These are phyloP conservation scores for Andrena fulva DNA, from an alignment of 2,888 invertebrate species.

Conservation along the genomic window DNA sequence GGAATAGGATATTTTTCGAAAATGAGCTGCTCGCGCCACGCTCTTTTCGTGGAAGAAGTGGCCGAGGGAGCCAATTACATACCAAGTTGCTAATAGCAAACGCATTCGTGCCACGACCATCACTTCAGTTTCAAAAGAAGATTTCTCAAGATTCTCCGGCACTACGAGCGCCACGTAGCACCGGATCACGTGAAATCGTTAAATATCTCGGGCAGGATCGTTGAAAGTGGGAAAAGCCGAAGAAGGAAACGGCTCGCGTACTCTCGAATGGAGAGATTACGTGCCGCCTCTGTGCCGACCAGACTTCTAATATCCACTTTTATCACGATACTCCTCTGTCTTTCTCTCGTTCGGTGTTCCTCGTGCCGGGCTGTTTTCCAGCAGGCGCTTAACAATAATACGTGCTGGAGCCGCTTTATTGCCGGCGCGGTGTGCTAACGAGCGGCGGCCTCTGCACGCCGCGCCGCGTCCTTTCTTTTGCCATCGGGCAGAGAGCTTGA, in stretches of 20 bases:
- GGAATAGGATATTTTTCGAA: neutral
- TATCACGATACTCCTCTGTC: conserved; percentile 59
- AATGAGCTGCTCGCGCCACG: neutral
- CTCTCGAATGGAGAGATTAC: conserved; percentile 70
- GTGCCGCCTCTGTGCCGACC: conserved; percentile 55
- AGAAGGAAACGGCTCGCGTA: conserved; percentile 43
- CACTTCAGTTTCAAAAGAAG: neutral
- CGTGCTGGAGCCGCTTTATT: conserved; percentile 70
- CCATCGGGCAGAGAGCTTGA: conserved; percentile 60
- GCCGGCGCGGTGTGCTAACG: conserved; percentile 71
- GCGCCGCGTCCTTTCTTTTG: conserved; percentile 64
- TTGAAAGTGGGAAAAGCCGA: conserved; percentile 22
- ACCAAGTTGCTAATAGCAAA: neutral
- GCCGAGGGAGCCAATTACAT: neutral
- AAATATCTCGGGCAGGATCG: conserved; percentile 19
- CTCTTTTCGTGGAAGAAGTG: neutral
- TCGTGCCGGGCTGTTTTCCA: conserved; percentile 42
- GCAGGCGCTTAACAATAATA: conserved; percentile 74
- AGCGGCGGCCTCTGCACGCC: conserved; percentile 65
- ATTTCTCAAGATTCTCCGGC: neutral
- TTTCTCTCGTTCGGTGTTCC: conserved; percentile 15
- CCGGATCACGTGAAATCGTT: conserved; percentile 19
- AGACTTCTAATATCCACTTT: conserved; percentile 68
- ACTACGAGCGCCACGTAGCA: neutral
- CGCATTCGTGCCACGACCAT: neutral